Evolutionary conservation across 1,140 invertebrate species (phyloP).

Genomic region (Bombyx mandarina): DNA sequence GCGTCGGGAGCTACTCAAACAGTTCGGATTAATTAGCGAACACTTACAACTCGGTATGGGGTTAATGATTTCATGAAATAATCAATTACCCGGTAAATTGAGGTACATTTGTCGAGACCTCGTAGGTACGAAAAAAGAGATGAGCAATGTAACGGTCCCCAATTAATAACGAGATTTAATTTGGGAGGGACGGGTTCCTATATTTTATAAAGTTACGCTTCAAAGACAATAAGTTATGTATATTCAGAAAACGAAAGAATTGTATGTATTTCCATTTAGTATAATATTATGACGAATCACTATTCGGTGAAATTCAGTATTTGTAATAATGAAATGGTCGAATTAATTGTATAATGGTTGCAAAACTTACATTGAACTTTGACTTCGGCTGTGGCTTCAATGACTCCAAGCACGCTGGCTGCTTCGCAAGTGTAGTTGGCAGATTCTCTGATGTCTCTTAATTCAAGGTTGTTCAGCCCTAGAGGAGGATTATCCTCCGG

Average conservation of each 20-base stretch:
- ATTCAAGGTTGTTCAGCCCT: slow-evolving; percentile 86
- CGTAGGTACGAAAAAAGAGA: no score
- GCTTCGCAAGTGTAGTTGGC: slow-evolving; percentile 98
- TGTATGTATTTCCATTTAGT: no score
- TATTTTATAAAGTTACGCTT: no score
- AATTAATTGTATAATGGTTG: no score
- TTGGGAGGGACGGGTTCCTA: no score
- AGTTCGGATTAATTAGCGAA: slow-evolving; percentile 20
- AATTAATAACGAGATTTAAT: no score
- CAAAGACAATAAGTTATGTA: no score
- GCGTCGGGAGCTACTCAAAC: slow-evolving; percentile 10
- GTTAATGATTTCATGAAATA: slow-evolving; percentile 1
- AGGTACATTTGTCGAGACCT: not conserved
- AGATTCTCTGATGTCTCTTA: slow-evolving; percentile 90
- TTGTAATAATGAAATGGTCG: no score
- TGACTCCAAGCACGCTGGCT: slow-evolving; percentile 92
- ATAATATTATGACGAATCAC: no score
- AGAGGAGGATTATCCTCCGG: slow-evolving; percentile 89
- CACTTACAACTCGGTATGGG: slow-evolving; percentile 8
- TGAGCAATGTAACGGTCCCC: no score
- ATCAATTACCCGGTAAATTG: slow-evolving; percentile 2
- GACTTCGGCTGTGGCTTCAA: slow-evolving; percentile 88
- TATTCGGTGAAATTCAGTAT: no score
- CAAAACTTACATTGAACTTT: slow-evolving; percentile 94
- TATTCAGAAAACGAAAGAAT: no score